These are phyloP conservation scores for Microctonus brassicae DNA, from an alignment of 2,888 invertebrate species.

Conservation along the genomic window DNA sequence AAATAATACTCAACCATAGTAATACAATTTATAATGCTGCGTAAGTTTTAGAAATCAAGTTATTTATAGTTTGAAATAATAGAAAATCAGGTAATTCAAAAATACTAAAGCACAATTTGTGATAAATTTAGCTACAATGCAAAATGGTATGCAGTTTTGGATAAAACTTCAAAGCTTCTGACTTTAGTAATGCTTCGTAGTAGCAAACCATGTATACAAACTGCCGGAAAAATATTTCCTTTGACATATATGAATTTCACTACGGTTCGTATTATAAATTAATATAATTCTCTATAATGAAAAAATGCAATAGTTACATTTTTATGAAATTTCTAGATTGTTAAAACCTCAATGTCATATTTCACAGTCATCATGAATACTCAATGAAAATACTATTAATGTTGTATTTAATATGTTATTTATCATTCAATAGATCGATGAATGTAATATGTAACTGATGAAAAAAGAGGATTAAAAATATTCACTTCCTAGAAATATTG, in stretches of 20 bases:
- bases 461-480: no score
- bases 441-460: no score
- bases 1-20: constrained; percentile 20
- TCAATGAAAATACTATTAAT: neutral
- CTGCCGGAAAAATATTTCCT: constrained; percentile 32
- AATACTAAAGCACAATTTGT: neutral
- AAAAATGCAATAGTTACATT: neutral
- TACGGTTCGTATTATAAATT: constrained; percentile 3
- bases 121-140: neutral
- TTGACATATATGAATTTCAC: constrained; percentile 31
- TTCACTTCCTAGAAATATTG: no score
- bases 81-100: no score
- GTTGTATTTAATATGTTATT: no score
- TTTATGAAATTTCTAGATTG: constrained; percentile 15
- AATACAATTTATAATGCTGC: neutral
- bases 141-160: constrained; percentile 27
- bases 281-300: neutral
- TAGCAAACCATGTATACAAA: constrained; percentile 21
- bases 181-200: constrained; percentile 17
- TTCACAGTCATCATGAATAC: constrained; percentile 31
- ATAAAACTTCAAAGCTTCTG: constrained; percentile 18
- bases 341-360: constrained; percentile 38
- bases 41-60: neutral
- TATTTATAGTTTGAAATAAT: no score
- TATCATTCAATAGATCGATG: no score